Conservation (phyloP, 2,113 vertebrate species). For the Opisthocomus hoazin region DNA sequence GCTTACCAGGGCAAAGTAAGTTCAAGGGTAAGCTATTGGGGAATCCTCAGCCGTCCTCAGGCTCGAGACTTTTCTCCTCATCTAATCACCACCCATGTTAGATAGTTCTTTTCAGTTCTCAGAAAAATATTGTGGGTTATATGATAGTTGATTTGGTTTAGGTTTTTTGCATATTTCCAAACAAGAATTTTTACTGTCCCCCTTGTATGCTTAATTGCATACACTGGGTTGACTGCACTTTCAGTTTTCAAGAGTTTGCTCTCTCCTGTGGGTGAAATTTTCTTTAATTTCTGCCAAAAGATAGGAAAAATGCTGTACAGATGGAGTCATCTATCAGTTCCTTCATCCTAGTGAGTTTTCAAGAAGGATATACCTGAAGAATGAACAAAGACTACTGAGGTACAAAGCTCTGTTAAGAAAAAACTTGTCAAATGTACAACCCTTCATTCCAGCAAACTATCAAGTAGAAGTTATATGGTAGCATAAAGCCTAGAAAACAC, state of each 20-base stretch:
- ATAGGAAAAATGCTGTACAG: neutral
- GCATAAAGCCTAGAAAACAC: neutral
- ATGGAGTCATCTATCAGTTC: neutral
- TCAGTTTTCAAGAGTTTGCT: neutral
- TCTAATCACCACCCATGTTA: fast-evolving
- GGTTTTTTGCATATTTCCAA: neutral
- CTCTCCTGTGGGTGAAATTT: neutral
- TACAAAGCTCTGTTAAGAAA: neutral
- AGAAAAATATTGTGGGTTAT: neutral
- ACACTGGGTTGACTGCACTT: neutral
- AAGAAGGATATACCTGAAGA: neutral
- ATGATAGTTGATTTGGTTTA: neutral
- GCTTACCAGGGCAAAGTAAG: neutral
- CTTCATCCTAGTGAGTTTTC: neutral
- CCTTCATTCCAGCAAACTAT: neutral
- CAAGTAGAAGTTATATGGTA: neutral
- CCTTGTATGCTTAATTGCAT: neutral
- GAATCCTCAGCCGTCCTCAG: neutral
- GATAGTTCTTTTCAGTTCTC: neutral
- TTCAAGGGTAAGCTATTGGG: neutral
- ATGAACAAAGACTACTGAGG: neutral
- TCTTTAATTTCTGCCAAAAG: neutral
- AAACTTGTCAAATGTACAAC: neutral
- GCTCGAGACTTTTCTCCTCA: neutral
- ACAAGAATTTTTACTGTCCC: neutral